Percentiles rank a stretch among this genome's conserved stretches.
Evolutionary conservation across 2,797 vertebrate species (phyloP).

Genomic region (Orestias chungarensis): DNA sequence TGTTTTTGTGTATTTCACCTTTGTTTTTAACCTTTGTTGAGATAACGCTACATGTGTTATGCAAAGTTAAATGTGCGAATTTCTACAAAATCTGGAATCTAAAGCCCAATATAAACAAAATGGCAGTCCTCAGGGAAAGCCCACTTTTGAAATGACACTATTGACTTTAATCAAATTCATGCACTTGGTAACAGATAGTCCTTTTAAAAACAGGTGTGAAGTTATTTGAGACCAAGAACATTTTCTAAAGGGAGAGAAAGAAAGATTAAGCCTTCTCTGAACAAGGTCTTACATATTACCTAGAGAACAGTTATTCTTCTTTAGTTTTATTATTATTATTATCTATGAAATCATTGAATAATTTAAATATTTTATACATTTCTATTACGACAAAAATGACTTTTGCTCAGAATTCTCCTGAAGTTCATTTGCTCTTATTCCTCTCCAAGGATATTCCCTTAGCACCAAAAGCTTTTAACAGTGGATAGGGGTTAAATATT

Average conservation of each 20-base stretch:
- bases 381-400: slow-evolving; percentile 45
- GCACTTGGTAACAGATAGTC: background rate
- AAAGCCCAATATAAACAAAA: background rate
- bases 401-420: slow-evolving; percentile 44
- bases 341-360: slow-evolving; percentile 69
- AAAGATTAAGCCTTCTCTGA: background rate
- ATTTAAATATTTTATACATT: slow-evolving; percentile 62
- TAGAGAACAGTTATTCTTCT: slow-evolving; percentile 7
- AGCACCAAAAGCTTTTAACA: slow-evolving; percentile 58
- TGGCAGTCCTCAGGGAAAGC: no score
- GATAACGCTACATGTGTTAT: no score
- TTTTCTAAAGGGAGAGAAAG: background rate
- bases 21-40: background rate
- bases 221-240: background rate
- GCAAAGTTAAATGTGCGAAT: background rate
- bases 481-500: slow-evolving; percentile 70
- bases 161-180: slow-evolving; percentile 2
- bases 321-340: no score
- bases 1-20: no score
- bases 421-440: slow-evolving; percentile 61
- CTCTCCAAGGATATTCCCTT: slow-evolving; percentile 27
- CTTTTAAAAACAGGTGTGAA: background rate
- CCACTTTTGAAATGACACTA: background rate
- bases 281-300: slow-evolving; percentile 3
- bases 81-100: background rate